Percentiles rank a stretch among this genome's conserved stretches.
Conservation (phyloP, 2,888 invertebrate species). For the Glaucopsyche alexis region DNA sequence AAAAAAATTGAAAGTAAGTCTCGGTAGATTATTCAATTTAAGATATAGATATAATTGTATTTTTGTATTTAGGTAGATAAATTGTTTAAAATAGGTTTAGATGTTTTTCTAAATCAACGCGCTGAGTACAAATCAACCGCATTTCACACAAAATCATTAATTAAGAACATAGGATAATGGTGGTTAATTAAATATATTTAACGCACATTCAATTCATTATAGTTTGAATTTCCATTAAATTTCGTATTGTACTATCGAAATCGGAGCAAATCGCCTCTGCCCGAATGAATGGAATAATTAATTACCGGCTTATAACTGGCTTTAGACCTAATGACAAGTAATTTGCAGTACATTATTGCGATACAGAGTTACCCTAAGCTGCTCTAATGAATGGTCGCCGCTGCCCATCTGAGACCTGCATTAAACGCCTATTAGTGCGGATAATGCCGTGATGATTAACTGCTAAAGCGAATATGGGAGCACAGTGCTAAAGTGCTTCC, state of each 20-base stretch:
- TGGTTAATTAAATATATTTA: constrained; percentile 22
- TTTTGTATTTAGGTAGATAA: no score
- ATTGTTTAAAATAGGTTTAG: no score
- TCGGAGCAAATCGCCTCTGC: constrained; percentile 35
- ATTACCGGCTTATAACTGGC: constrained; percentile 56
- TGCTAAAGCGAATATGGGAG: constrained; percentile 2
- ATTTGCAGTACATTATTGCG: constrained; percentile 70
- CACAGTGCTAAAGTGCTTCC: neutral
- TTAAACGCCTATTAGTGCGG: constrained; percentile 47
- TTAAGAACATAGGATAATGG: constrained; percentile 8
- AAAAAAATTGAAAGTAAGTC: no score
- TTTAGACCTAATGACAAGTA: constrained; percentile 64
- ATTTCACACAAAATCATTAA: constrained; percentile 23
- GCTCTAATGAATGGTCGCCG: constrained; percentile 64
- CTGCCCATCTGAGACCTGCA: constrained; percentile 68
- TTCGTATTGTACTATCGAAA: constrained; percentile 28
- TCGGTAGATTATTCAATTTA: no score
- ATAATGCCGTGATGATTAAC: constrained; percentile 25
- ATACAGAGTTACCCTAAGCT: constrained; percentile 70
- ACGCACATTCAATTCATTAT: constrained; percentile 23
- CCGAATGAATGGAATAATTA: constrained; percentile 49
- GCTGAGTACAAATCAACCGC: neutral
- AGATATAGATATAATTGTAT: no score
- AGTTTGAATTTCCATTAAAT: constrained; percentile 14
- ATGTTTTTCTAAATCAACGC: neutral